These are phyloP conservation scores for Garrulus glandarius DNA, from an alignment of 2,797 vertebrate genomes.

Conservation along the genomic window DNA sequence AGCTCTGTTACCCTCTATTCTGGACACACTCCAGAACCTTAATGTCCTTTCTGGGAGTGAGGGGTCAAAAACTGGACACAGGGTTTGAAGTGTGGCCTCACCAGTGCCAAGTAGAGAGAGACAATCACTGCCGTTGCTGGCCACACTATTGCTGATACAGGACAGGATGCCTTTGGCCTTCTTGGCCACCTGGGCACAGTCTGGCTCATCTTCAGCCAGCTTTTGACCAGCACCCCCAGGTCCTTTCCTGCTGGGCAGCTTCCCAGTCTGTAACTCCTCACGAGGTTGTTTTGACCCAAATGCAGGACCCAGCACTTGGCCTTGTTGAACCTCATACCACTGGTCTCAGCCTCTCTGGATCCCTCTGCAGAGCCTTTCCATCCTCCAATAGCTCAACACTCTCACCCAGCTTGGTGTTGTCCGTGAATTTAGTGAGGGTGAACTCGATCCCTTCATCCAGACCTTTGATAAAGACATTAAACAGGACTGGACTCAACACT, in stretches of 20 bases:
- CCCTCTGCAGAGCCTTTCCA: background rate
- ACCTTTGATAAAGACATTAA: too few species aligned
- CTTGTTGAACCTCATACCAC: background rate
- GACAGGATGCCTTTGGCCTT: background rate
- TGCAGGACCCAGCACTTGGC: background rate
- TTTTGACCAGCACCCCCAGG: background rate
- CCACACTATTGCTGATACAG: background rate
- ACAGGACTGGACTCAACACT: too few species aligned
- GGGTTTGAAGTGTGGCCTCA: too few species aligned
- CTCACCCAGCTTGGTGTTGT: too few species aligned
- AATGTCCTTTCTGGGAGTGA: background rate
- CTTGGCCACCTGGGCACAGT: background rate
- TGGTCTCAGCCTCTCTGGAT: background rate
- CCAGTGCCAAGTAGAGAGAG: background rate
- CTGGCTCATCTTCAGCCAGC: background rate
- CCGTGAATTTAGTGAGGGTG: fast-evolving
- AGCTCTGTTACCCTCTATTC: too few species aligned
- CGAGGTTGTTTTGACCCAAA: background rate
- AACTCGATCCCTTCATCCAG: fast-evolving
- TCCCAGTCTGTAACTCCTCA: background rate
- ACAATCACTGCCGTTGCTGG: background rate
- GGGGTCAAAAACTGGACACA: background rate
- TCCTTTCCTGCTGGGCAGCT: background rate
- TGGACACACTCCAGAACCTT: too few species aligned
- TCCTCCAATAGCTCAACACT: background rate